A percentile compares a stretch with the other conserved stretches of the same genome.
Conservation (phyloP, 2,888 invertebrate species). For the Melitaea athalia region DNA sequence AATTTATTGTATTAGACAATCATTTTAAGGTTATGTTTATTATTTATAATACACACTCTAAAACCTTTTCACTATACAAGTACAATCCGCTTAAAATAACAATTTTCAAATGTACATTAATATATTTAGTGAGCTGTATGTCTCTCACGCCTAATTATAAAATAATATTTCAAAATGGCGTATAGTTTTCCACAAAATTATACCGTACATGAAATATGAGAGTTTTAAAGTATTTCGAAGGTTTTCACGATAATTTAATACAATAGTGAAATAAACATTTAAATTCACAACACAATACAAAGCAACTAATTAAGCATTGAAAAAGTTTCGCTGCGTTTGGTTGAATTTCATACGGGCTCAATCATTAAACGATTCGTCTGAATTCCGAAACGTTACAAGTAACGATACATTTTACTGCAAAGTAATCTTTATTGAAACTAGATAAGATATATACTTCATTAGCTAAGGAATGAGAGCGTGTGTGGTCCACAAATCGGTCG, state of each 20-base stretch:
- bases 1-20: no score
- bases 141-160: neutral
- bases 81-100: neutral
- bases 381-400: slow-evolving; percentile 3
- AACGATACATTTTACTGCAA: neutral
- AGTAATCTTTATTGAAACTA: neutral
- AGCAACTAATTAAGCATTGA: slow-evolving; percentile 10
- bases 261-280: neutral
- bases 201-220: no score
- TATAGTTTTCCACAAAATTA: no score
- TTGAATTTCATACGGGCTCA: slow-evolving; percentile 8
- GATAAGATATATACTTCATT: slow-evolving; percentile 7
- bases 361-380: neutral
- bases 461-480: neutral
- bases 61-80: neutral
- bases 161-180: no score
- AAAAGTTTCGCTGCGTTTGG: slow-evolving; percentile 1
- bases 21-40: no score
- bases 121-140: neutral
- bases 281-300: neutral
- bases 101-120: slow-evolving; percentile 1
- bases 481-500: slow-evolving; percentile 13
- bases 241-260: no score
- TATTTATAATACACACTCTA: neutral
- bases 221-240: no score